Conservation (phyloP, 2,888 invertebrate genomes). For the Athalia circularis region DNA sequence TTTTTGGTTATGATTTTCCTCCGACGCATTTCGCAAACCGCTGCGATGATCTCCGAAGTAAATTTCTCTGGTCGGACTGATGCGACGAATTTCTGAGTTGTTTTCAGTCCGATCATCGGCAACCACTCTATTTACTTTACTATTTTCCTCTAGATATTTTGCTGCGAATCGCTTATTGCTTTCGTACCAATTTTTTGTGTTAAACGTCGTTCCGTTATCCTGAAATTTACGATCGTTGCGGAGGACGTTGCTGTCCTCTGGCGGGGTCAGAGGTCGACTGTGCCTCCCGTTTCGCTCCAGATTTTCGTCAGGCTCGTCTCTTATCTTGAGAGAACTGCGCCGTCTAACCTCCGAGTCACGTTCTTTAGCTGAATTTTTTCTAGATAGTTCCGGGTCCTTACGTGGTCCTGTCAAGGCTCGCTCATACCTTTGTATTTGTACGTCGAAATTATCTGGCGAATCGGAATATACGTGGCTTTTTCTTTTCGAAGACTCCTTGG, state of each 20-base stretch:
- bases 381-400: constrained; percentile 57
- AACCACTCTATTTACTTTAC: constrained; percentile 47
- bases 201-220: constrained; percentile 49
- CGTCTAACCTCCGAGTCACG: constrained; percentile 42
- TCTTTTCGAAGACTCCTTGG: constrained; percentile 48
- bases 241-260: constrained; percentile 51
- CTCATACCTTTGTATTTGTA: constrained; percentile 63
- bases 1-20: not conserved
- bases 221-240: constrained; percentile 24
- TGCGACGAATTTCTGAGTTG: not conserved
- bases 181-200: constrained; percentile 63
- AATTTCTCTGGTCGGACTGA: constrained; percentile 13
- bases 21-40: not conserved
- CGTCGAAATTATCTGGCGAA: constrained; percentile 63
- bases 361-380: constrained; percentile 51
- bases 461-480: constrained; percentile 55
- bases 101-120: not conserved
- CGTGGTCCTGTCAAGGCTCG: constrained; percentile 54
- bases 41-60: constrained; percentile 32
- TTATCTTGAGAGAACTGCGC: constrained; percentile 53
- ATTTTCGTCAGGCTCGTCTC: constrained; percentile 48
- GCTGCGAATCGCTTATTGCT: constrained; percentile 59
- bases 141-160: constrained; percentile 61
- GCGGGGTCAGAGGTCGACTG: constrained; percentile 66
- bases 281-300: constrained; percentile 57